A percentile compares a stretch with the other conserved stretches of the same genome.
phyloP scores from a whole-genome alignment of 2,113 vertebrate genomes.

The Sturnus vulgaris region DNA sequence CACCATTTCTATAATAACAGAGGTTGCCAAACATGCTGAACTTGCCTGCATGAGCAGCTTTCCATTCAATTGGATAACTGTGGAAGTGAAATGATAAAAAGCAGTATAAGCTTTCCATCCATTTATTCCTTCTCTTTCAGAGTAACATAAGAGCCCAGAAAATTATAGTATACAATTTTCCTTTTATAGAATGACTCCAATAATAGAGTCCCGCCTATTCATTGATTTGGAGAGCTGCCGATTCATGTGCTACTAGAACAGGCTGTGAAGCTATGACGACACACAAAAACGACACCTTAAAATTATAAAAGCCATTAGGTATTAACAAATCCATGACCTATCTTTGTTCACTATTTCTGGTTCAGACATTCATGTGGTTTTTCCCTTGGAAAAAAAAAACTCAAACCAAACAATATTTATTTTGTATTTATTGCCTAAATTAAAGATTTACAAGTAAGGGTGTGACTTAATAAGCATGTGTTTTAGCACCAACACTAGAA shows the following conservation, averaged over 20 bases:
- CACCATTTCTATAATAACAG: constrained; percentile 39
- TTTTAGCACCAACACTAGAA: not conserved
- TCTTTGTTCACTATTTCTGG: not conserved
- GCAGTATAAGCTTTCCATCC: not conserved
- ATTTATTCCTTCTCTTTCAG: constrained; percentile 26
- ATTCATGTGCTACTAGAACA: not conserved
- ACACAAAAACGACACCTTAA: not conserved
- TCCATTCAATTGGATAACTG: constrained; percentile 28
- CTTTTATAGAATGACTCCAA: not conserved
- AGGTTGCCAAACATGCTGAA: constrained; percentile 32
- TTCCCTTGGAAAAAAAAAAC: not conserved
- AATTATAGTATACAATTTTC: constrained; percentile 21
- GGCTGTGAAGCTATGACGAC: not conserved
- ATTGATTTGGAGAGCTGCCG: constrained; percentile 1
- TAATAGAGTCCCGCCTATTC: not conserved
- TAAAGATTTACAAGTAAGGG: not conserved
- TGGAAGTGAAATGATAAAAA: not conserved
- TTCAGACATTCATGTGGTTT: not conserved
- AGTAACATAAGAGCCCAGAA: not conserved
- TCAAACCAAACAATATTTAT: not conserved
- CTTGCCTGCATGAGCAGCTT: constrained; percentile 3
- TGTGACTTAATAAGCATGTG: not conserved
- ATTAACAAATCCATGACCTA: not conserved
- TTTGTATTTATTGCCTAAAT: not conserved
- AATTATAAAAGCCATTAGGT: not conserved